Conservation (phyloP, 2,888 invertebrate species). For the Axea sp. region DNA sequence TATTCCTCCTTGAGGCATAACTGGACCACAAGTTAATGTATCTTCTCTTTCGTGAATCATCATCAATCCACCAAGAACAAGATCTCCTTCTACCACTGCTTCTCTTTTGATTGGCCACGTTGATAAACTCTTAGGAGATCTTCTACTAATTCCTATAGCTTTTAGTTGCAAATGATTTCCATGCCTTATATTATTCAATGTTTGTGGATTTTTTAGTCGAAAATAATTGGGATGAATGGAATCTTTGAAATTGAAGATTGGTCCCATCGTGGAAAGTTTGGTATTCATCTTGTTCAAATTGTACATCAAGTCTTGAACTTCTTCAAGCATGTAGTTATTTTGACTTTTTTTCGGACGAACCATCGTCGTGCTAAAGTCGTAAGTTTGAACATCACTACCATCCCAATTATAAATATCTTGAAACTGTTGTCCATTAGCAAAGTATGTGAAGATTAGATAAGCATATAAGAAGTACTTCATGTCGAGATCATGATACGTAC, state of each 20-base stretch:
- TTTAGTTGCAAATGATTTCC: slow-evolving; percentile 47
- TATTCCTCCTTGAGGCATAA: slow-evolving; percentile 93
- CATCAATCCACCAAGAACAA: slow-evolving; percentile 93
- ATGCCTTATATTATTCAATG: slow-evolving; percentile 50
- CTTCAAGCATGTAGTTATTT: slow-evolving; percentile 16
- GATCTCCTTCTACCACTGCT: slow-evolving; percentile 90
- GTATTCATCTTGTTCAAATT: slow-evolving; percentile 2
- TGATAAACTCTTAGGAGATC: slow-evolving; percentile 65
- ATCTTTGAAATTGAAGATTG: slow-evolving; percentile 25
- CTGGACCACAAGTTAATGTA: slow-evolving; percentile 88
- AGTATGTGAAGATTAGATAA: slow-evolving; percentile 43
- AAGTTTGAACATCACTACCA: slow-evolving; percentile 12
- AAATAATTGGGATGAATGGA: slow-evolving; percentile 26
- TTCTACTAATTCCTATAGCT: slow-evolving; percentile 58
- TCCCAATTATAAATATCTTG: slow-evolving; percentile 38
- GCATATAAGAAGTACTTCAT: slow-evolving; percentile 57
- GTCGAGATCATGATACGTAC: slow-evolving; percentile 48
- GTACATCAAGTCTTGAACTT: slow-evolving; percentile 31
- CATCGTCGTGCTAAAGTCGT: slow-evolving; percentile 19
- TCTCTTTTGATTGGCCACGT: slow-evolving; percentile 89
- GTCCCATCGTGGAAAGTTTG: slow-evolving; percentile 17
- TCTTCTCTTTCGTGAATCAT: slow-evolving; percentile 95
- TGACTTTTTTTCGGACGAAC: slow-evolving; percentile 10
- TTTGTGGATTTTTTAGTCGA: slow-evolving; percentile 43
- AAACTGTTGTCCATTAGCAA: slow-evolving; percentile 47